These are phyloP conservation scores for Sinodicranocentrus sp. DNA, from an alignment of 2,888 invertebrate genomes.

Conservation along the genomic window DNA sequence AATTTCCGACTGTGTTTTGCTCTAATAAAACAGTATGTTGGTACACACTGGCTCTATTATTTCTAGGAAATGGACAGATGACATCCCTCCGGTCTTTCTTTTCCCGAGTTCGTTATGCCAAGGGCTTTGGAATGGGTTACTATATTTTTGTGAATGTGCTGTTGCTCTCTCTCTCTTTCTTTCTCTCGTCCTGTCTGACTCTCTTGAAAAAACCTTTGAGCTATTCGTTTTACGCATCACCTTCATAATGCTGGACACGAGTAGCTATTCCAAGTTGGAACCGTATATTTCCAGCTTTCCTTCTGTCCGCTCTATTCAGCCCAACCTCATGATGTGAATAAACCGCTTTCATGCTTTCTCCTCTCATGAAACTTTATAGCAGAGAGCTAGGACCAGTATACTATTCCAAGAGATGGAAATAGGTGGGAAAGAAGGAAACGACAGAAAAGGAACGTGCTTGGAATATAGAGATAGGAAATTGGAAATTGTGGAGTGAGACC, in stretches of 20 bases:
- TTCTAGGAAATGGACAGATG: constrained; percentile 42
- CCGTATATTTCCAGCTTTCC: not conserved
- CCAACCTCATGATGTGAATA: constrained; percentile 4
- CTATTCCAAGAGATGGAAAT: constrained; percentile 2
- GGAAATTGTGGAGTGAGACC: constrained; percentile 14
- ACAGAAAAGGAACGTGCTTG: constrained; percentile 39
- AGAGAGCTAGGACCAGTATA: not conserved
- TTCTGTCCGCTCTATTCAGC: not conserved
- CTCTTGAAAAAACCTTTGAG: constrained; percentile 7
- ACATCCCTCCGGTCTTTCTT: constrained; percentile 45
- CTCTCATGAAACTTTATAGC: not conserved
- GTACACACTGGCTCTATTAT: not conserved
- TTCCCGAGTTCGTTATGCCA: constrained; percentile 2
- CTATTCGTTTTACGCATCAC: constrained; percentile 21
- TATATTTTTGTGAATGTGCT: not conserved
- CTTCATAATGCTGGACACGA: constrained; percentile 20
- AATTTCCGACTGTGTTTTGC: constrained; percentile 17
- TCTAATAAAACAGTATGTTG: constrained; percentile 3
- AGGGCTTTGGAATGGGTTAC: not conserved
- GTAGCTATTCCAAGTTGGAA: not conserved
- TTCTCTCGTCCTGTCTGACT: not conserved
- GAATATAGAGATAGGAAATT: constrained; percentile 20
- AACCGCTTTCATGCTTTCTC: not conserved
- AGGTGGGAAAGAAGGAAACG: constrained; percentile 49
- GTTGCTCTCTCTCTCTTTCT: not conserved